Base-by-base conservation (phyloP, 2,113 vertebrate species). In the Pollimyrus isidori region DNA sequence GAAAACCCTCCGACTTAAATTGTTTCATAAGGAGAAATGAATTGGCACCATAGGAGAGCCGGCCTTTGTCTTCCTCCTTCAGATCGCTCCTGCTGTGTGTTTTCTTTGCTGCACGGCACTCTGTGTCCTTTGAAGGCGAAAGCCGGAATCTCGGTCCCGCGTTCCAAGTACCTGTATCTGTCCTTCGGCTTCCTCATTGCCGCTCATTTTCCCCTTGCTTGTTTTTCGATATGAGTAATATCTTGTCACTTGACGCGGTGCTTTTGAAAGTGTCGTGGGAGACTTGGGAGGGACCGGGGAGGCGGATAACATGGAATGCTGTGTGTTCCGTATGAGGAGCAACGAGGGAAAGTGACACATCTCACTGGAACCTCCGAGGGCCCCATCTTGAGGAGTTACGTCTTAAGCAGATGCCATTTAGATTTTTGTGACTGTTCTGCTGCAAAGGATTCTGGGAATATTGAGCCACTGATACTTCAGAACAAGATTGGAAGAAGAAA, bases 1-100 rank as follows among this genome's bases (percentile, higher is more conserved):
- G 90, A 90, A 90, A 89, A 92, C 89, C 91, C 91, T 92, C 91
- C 73, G 91, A 92, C 91, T 92, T 91, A 92, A 92, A 92, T 90
- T 91, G 92, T 91, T 91, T 92, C 91, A 89, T 91, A 92, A 92
- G 92, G 92, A 91, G 92, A 92, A 91, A 92, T 91, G 92, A 92
- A 93, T 93, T 92, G 91, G 89, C 91, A 50, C 93, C 83, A 76
- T 91, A 89, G 92, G 90, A 90, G 91, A 89, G 92, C 85, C 35
- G 86, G n/a, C 69, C 84, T 88, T 88, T 88, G 49, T 90, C 52
- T 89, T 86, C 83, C 90, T 83, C 89, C 83, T 58, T 88, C 86
- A 86, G 87, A 91, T 90, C 86, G 35, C 87, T 88, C 92, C 92
- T 89, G 92, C 91, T 92, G 91, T 73, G 91, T 91, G 69, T 86